Base-by-base conservation (phyloP, 2,888 invertebrate species). In the Amblyjoppa proteus region DNA sequence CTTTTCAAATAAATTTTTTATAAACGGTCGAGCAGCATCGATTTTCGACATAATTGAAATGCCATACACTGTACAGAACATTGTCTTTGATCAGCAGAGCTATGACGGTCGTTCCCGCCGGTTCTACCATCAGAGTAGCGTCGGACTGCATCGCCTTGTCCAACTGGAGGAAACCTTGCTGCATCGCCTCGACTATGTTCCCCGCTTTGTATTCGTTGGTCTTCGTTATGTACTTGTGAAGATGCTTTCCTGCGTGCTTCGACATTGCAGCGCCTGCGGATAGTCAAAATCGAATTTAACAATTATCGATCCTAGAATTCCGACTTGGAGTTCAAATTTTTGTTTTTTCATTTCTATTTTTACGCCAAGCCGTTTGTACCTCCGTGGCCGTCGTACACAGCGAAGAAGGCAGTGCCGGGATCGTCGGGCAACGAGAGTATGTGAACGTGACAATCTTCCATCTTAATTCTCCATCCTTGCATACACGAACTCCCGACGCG, bases 371-470 rank as follows among this genome's bases (percentile, higher is more conserved):
- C 1, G 25, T 66, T 38, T 28, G 87, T 94, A 96, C 97, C 98
- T 91, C 98, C 98, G 94, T 98, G 98, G 0, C 99, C 99, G 95
- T 99, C 99, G 93, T 98, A 99, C 0, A 99, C 99, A 6, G 98
- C 99, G 95, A 99, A 99, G 94, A 98, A 99, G 3, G 99, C 97
- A 49, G 98, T 97, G 31, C 96, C 97, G 41, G 98, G 98, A 94
- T 99, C 99, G 92, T 98, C 98, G 2, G 98, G 98, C 88, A 98
- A 94, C 0, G 98, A 97, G 20, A 99, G 95, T 89, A 99, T 97
- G 91, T 99, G 99, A 71, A 99, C 99, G 94, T 99, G 99, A 0
- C 99, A 98, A 94, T 99, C 99, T 95, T 99, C 99, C 99, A 99
- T 99, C 89, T 98, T 98, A 81, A 99, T 97, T 87, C 99, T 95